Conservation (phyloP, 2,113 vertebrate genomes). For the Prunella fulvescens region DNA sequence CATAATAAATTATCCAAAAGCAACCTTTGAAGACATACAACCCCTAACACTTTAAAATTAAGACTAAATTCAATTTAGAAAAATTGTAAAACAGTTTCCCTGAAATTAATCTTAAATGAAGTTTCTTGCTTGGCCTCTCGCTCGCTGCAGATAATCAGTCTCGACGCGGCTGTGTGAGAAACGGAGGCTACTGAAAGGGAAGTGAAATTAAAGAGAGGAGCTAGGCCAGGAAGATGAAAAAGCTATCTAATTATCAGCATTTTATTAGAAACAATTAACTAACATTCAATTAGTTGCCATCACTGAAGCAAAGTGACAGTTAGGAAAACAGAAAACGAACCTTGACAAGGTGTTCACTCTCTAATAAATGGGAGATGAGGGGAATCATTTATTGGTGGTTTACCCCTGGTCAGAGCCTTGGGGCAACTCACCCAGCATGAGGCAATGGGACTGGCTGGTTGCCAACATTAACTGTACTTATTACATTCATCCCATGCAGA, state of each 20-base stretch:
- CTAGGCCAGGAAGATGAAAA: slow-evolving; percentile 28
- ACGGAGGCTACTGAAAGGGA: not conserved
- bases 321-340: slow-evolving; percentile 57
- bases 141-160: slow-evolving; percentile 67
- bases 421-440: slow-evolving; percentile 52
- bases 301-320: slow-evolving; percentile 53
- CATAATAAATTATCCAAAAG: slow-evolving; percentile 66
- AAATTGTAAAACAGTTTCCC: slow-evolving; percentile 66
- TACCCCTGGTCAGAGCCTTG: slow-evolving; percentile 62
- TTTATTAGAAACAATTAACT: slow-evolving; percentile 70
- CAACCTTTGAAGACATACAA: slow-evolving; percentile 58
- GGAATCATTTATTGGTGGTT: slow-evolving; percentile 68
- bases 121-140: slow-evolving; percentile 57
- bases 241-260: slow-evolving; percentile 54
- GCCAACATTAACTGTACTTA: slow-evolving; percentile 87
- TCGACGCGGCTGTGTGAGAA: slow-evolving; percentile 10
- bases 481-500: slow-evolving; percentile 80
- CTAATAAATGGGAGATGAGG: slow-evolving; percentile 73
- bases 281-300: slow-evolving; percentile 67
- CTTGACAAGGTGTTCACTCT: slow-evolving; percentile 75
- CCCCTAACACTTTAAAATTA: slow-evolving; percentile 67
- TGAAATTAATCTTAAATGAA: slow-evolving; percentile 73
- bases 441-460: slow-evolving; percentile 76
- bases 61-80: slow-evolving; percentile 70
- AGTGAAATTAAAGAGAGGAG: slow-evolving; percentile 50